A percentile compares a stretch with the other conserved stretches of the same genome.
phyloP scores from a whole-genome alignment of 2,888 invertebrate species.

The Pachydiplax longipennis region DNA sequence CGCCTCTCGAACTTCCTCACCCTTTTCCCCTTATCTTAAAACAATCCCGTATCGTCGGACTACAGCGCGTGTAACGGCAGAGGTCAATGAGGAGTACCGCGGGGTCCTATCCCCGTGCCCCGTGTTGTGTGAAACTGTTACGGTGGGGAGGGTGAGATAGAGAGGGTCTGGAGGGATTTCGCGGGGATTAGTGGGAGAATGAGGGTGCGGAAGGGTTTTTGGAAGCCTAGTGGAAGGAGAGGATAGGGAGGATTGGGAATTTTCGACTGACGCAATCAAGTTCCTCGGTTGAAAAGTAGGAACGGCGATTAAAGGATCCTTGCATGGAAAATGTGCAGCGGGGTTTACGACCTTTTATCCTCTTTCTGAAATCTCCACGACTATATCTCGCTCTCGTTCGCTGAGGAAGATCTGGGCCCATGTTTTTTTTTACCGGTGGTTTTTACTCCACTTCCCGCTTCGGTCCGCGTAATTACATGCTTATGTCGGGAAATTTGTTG shows the following conservation, averaged over 20 bases:
- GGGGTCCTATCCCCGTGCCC: not conserved
- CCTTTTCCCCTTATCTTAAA: not conserved
- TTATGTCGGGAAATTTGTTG: not conserved
- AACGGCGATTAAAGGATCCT: not conserved
- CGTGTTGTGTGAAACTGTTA: not conserved
- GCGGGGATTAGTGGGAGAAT: conserved; percentile 4
- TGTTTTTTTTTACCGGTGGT: not conserved
- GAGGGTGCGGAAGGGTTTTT: not conserved
- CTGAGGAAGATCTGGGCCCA: not conserved
- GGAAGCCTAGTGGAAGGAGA: not conserved
- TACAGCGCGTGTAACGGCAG: not conserved
- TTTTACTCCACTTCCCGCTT: not conserved
- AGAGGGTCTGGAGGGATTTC: not conserved
- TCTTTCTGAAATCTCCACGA: not conserved
- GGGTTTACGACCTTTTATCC: not conserved
- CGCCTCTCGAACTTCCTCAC: not conserved
- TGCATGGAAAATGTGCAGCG: conserved; percentile 1
- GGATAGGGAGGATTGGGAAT: not conserved
- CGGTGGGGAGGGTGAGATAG: not conserved
- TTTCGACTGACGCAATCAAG: not conserved
- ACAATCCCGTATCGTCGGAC: not conserved
- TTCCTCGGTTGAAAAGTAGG: not conserved
- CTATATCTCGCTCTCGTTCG: not conserved
- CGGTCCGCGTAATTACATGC: not conserved
- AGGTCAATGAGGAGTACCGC: not conserved